These are phyloP conservation scores for Pachyramphus minor DNA, from an alignment of 2,113 vertebrate genomes.

Conservation along the genomic window DNA sequence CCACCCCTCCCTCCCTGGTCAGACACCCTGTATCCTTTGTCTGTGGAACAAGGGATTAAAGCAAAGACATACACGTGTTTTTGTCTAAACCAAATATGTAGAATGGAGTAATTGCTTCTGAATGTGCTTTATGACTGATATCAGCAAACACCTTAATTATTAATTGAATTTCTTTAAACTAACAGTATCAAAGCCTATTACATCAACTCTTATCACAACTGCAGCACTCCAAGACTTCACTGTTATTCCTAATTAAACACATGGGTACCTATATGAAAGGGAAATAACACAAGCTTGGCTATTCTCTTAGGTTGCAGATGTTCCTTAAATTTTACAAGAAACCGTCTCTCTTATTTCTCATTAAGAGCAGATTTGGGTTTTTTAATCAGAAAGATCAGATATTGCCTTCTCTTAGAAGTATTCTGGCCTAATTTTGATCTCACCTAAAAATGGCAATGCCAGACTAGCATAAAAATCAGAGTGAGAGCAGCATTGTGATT, in stretches of 20 bases:
- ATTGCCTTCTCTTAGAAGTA: background rate
- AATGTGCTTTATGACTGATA: slow-evolving; percentile 1
- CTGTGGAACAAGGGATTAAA: background rate
- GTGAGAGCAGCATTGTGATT: background rate
- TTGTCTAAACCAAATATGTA: background rate
- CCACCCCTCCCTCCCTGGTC: background rate
- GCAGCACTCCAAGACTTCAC: slow-evolving; percentile 6
- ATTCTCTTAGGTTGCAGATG: background rate
- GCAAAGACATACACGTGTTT: background rate
- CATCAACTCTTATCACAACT: slow-evolving; percentile 36
- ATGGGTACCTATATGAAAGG: background rate
- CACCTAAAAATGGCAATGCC: background rate
- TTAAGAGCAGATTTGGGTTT: background rate
- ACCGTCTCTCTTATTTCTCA: background rate
- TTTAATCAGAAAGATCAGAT: background rate
- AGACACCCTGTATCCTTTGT: background rate
- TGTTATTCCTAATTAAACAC: slow-evolving; percentile 48
- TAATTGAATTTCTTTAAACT: slow-evolving; percentile 49
- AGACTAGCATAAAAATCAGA: background rate
- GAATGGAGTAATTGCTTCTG: slow-evolving; percentile 14
- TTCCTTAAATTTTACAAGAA: background rate
- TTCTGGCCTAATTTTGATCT: background rate
- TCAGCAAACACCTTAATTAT: slow-evolving; percentile 45
- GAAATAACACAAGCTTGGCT: background rate
- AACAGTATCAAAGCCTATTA: slow-evolving; percentile 45